Percentiles rank a stretch among this genome's conserved stretches.
Evolutionary conservation across 2,888 invertebrate species (phyloP).

Genomic region (Eustalomyia histrio): DNA sequence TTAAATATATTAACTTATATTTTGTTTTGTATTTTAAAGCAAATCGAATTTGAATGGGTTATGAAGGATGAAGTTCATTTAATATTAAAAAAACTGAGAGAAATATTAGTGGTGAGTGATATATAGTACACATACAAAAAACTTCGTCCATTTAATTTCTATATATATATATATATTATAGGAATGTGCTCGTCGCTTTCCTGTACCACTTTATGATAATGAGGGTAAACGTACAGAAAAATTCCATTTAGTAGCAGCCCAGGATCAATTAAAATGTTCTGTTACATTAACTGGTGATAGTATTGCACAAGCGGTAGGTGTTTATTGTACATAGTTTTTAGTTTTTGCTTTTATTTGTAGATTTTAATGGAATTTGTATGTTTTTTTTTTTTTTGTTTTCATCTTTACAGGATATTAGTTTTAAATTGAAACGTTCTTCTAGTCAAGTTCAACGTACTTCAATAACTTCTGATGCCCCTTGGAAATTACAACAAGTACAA

Average conservation of each 20-base stretch:
- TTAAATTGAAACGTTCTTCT: conserved; percentile 90
- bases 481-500: conserved; percentile 95
- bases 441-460: conserved; percentile 89
- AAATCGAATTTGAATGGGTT: conserved; percentile 96
- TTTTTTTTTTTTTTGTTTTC: neutral
- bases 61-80: conserved; percentile 92
- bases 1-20: neutral
- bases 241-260: conserved; percentile 89
- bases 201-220: conserved; percentile 88
- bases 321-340: neutral
- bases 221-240: conserved; percentile 91
- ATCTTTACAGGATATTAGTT: conserved; percentile 85
- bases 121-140: too few species aligned
- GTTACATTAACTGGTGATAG: conserved; percentile 94
- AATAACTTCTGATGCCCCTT: conserved; percentile 91
- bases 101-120: conserved; percentile 87
- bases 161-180: too few species aligned
- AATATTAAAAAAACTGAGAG: conserved; percentile 89
- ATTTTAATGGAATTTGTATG: neutral
- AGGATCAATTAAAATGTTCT: conserved; percentile 93
- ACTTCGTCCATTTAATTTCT: too few species aligned
- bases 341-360: neutral
- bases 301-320: conserved; percentile 90
- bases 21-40: conserved; percentile 81
- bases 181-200: conserved; percentile 92